phyloP scores from a whole-genome alignment of 1,140 invertebrate species.

The Microvelia longipes region DNA sequence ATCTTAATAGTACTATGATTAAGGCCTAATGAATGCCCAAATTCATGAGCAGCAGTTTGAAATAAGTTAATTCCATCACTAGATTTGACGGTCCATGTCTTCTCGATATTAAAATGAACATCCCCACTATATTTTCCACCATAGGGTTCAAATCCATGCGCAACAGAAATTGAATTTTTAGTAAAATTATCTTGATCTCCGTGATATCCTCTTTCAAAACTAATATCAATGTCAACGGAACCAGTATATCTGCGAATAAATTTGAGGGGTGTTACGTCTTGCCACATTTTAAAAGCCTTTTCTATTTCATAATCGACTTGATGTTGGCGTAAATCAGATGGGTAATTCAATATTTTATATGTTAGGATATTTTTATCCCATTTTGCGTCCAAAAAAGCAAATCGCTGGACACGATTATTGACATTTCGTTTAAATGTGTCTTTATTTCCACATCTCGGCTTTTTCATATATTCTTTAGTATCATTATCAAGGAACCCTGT shows the following conservation, averaged over 20 bases:
- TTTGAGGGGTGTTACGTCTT: slow-evolving; percentile 63
- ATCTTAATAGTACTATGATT: slow-evolving; percentile 65
- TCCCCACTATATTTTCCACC: slow-evolving; percentile 90
- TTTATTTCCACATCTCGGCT: slow-evolving; percentile 70
- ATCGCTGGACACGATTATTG: slow-evolving; percentile 60
- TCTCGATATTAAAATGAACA: slow-evolving; percentile 82
- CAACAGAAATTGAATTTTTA: slow-evolving; percentile 59
- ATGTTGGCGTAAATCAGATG: slow-evolving; percentile 44
- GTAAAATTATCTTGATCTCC: slow-evolving; percentile 87
- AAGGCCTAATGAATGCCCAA: slow-evolving; percentile 82
- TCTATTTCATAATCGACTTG: slow-evolving; percentile 65
- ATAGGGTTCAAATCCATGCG: slow-evolving; percentile 86
- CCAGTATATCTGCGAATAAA: slow-evolving; percentile 52
- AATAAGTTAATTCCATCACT: slow-evolving; percentile 72
- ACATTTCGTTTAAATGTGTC: slow-evolving; percentile 66
- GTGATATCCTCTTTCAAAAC: slow-evolving; percentile 73
- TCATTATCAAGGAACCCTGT: slow-evolving; percentile 65
- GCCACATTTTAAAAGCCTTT: slow-evolving; percentile 74
- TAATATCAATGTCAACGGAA: slow-evolving; percentile 75
- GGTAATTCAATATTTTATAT: slow-evolving; percentile 81
- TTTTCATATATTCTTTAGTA: slow-evolving; percentile 56
- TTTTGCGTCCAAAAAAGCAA: slow-evolving; percentile 77
- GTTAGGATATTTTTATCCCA: slow-evolving; percentile 79
- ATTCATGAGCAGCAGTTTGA: slow-evolving; percentile 90
- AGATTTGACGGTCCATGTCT: slow-evolving; percentile 66